Evolutionary conservation across 2,888 invertebrate species (phyloP), one percentile per base, ranked within the genome.

Genomic region (Drosophila mercatorum): DNA sequence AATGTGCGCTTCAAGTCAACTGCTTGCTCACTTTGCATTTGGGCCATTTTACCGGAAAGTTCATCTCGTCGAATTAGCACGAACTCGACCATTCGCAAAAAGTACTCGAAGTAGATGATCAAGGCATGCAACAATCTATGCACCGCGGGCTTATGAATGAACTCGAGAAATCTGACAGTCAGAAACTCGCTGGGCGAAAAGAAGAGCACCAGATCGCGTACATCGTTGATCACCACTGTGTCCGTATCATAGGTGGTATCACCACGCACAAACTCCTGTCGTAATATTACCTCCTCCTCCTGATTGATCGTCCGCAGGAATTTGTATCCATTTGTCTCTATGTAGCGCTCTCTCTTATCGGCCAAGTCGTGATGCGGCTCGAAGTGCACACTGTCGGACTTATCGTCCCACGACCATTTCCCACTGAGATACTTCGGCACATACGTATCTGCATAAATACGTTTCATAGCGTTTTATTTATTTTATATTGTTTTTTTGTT

Each of bases 91-190:
- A 92, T 64, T 28, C 91, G 91, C n/a, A 93, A 62, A 65, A 90
- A 93, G 66, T 92, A 84, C 68, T 93, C 93, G 36, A 93, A 92
- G 75, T 93, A 93, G 14, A 92, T 92, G 40, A 92, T 84, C 17
- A 92, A 68, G 0, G 92, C 86, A 57, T 92, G 91, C 0, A 93
- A 58, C 46, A 93, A 85, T 12, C 77, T 71, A 60, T 92, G 86
- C 0, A 92, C 86, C 0, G 82, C 78, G n/a, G 87, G 80, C 1
- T 85, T 91, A 59, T 92, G 91, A 28, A 93, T 55, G 26, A 93
- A 92, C 3, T 85, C 74, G 26, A 93, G 60, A 41, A 93, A 91
- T 14, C 80, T 77, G 28, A 72, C 65, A 0, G 82, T 86, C 0
- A 92, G 71, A 28, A 91, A 84, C 8, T 91, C 87, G 0, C 83